A percentile compares a stretch with the other conserved stretches of the same genome.
These are phyloP conservation scores for Gambusia affinis DNA, from an alignment of 2,113 vertebrate genomes.

Conservation along the genomic window DNA sequence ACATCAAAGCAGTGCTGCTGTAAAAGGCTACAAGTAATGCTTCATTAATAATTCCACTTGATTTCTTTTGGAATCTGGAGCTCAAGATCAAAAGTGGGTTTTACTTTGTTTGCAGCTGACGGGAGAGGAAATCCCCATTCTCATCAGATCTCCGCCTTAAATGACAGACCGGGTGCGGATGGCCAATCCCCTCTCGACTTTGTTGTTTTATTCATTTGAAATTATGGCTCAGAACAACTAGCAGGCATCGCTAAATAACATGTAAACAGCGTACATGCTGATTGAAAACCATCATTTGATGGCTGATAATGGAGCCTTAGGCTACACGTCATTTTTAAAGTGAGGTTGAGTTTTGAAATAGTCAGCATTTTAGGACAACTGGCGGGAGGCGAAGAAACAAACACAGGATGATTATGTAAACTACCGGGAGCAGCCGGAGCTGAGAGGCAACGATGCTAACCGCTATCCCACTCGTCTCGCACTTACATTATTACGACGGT, in stretches of 20 bases:
- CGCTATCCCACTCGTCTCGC: too few relatives aligned
- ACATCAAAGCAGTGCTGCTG: conserved; percentile 67
- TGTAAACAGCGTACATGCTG: background rate
- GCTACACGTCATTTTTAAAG: too few relatives aligned
- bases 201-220: background rate
- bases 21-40: conserved; percentile 49
- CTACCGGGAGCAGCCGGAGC: too few relatives aligned
- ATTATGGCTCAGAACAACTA: background rate
- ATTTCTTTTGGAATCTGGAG: conserved; percentile 53
- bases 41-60: conserved; percentile 78
- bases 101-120: conserved; percentile 49
- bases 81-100: conserved; percentile 62
- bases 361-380: too few relatives aligned
- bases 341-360: too few relatives aligned
- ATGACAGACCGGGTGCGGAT: background rate
- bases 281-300: background rate
- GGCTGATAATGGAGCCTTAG: too few relatives aligned
- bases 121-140: conserved; percentile 34
- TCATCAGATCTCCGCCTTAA: conserved; percentile 17
- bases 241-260: background rate
- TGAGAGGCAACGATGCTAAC: too few relatives aligned
- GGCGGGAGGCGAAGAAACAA: too few relatives aligned
- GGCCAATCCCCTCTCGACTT: background rate
- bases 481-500: too few relatives aligned
- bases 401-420: too few relatives aligned